These are phyloP conservation scores for Patella ulyssiponensis DNA, from an alignment of 2,888 invertebrate genomes.

Conservation along the genomic window DNA sequence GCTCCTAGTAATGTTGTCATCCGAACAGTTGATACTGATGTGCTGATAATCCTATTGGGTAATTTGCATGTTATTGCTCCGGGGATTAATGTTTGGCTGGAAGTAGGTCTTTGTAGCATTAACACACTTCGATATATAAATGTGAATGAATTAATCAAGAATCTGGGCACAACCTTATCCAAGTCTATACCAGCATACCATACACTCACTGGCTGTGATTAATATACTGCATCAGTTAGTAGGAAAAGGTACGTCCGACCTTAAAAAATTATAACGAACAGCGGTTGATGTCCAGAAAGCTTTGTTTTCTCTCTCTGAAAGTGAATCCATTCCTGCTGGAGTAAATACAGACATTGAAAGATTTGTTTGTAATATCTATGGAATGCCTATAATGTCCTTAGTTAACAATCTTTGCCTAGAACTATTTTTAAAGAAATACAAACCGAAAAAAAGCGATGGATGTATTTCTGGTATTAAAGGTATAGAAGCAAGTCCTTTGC, in stretches of 20 bases:
- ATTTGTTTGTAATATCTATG: background rate
- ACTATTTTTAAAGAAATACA: background rate
- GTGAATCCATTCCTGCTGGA: background rate
- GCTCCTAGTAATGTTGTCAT: no score
- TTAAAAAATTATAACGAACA: background rate
- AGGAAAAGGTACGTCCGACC: background rate
- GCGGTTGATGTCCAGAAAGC: background rate
- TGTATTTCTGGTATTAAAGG: background rate
- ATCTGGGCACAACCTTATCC: background rate
- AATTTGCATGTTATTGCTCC: no score
- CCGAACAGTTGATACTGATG: no score
- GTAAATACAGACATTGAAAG: background rate
- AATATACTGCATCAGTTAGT: background rate
- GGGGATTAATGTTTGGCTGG: background rate
- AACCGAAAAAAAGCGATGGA: background rate
- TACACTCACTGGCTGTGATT: background rate
- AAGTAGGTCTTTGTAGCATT: background rate
- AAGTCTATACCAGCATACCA: background rate
- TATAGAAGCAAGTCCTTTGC: background rate
- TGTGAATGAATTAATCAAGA: background rate
- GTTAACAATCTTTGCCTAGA: background rate
- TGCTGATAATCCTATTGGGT: no score
- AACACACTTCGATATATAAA: background rate
- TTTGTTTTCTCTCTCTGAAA: background rate
- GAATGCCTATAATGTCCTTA: background rate